Evolutionary conservation across 2,797 vertebrate genomes (phyloP).

Genomic region (Loriculus beryllinus): DNA sequence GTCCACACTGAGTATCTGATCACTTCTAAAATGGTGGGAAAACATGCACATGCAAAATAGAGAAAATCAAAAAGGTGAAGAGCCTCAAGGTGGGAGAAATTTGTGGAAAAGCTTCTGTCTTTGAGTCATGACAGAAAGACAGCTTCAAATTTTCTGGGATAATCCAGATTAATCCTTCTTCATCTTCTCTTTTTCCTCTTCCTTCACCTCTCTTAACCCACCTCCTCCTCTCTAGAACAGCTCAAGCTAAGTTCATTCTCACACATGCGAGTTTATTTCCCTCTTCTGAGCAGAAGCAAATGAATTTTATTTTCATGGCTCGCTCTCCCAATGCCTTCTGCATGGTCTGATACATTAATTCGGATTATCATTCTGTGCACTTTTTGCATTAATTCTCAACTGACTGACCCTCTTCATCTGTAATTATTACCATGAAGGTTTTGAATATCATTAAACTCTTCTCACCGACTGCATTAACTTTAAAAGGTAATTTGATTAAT

Average conservation of each 20-base stretch:
- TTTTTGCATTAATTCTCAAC: constrained; percentile 77
- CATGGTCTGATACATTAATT: constrained; percentile 60
- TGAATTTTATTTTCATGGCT: constrained; percentile 66
- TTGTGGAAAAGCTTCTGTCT: background rate
- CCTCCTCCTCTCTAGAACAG: background rate
- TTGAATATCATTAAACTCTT: constrained; percentile 79
- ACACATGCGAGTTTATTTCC: constrained; percentile 43
- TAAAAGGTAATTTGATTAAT: constrained; percentile 82
- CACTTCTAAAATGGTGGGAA: background rate
- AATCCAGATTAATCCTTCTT: background rate
- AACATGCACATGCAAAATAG: background rate
- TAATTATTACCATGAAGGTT: constrained; percentile 78
- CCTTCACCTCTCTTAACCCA: background rate
- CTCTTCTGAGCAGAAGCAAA: constrained; percentile 50
- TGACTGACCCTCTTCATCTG: constrained; percentile 77
- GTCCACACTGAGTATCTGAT: background rate
- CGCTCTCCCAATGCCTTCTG: constrained; percentile 51
- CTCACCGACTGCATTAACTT: constrained; percentile 74
- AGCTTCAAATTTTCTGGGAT: background rate
- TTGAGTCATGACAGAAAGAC: background rate
- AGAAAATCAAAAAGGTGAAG: background rate
- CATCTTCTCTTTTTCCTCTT: background rate
- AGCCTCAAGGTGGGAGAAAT: background rate
- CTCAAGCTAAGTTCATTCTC: constrained; percentile 20
- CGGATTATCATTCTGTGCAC: constrained; percentile 71